Percentiles rank a stretch among this genome's conserved stretches.
These are phyloP conservation scores for Brienomyrus brachyistius DNA, from an alignment of 2,113 vertebrate genomes.

Conservation along the genomic window DNA sequence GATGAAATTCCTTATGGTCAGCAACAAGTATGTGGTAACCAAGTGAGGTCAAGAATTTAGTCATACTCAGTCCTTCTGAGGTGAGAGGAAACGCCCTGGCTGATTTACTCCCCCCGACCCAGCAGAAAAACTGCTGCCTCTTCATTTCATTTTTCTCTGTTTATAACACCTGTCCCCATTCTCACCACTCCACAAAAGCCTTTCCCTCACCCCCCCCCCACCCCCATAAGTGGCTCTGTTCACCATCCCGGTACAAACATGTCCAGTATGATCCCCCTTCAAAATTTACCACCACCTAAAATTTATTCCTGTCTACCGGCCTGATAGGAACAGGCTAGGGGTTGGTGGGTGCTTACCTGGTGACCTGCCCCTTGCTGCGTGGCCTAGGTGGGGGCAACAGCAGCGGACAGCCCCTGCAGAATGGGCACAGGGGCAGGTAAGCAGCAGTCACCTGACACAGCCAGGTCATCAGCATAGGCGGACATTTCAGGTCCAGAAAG, in stretches of 20 bases:
- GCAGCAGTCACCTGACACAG: not conserved
- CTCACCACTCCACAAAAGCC: not conserved
- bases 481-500: too few species aligned
- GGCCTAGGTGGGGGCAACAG: constrained; percentile 19
- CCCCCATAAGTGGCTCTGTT: not conserved
- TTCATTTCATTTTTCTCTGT: not conserved
- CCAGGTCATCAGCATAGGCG: not conserved
- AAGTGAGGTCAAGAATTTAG: not conserved
- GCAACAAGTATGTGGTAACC: not conserved
- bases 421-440: not conserved
- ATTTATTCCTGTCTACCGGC: not conserved
- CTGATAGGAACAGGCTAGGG: not conserved
- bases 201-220: not conserved
- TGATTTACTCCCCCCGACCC: not conserved
- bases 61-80: not conserved
- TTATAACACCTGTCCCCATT: not conserved
- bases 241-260: not conserved
- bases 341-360: not conserved
- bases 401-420: constrained; percentile 7
- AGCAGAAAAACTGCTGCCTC: not conserved
- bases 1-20: not conserved
- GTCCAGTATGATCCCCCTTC: not conserved
- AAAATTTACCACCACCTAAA: not conserved
- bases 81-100: not conserved
- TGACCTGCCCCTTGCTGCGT: not conserved